These are phyloP conservation scores for Dasysyrphus albostriatus DNA, from an alignment of 2,888 invertebrate species.

Conservation along the genomic window DNA sequence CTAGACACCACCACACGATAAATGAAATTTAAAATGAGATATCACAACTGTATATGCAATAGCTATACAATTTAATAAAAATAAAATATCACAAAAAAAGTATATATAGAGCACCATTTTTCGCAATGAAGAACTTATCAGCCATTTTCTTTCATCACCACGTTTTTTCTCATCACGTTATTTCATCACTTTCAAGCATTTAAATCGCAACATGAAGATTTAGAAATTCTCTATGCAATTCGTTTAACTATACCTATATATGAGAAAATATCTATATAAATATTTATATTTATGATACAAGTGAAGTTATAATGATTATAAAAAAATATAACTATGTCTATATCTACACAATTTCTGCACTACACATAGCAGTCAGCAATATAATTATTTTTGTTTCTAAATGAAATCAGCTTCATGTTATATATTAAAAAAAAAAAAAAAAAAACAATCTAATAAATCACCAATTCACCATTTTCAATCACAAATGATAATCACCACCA, in stretches of 20 bases:
- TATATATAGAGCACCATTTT: constrained; percentile 61
- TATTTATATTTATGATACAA: constrained; percentile 34
- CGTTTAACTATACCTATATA: constrained; percentile 9
- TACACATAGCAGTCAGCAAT: constrained; percentile 72
- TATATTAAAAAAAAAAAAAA: constrained; percentile 31
- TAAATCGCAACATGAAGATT: constrained; percentile 65
- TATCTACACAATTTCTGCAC: constrained; percentile 69
- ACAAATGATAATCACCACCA: constrained; percentile 62
- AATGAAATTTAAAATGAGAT: constrained; percentile 44
- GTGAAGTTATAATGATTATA: constrained; percentile 28
- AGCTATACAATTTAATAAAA: constrained; percentile 38
- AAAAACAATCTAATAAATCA: constrained; percentile 44
- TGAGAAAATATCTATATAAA: constrained; percentile 33
- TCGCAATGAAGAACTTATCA: constrained; percentile 68
- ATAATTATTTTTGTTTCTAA: constrained; percentile 60
- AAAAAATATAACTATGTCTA: constrained; percentile 22
- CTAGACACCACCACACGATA: constrained; percentile 40
- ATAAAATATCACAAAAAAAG: constrained; percentile 28
- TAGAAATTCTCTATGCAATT: constrained; percentile 59
- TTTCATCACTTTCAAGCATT: constrained; percentile 75
- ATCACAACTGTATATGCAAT: constrained; percentile 41
- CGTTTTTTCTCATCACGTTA: constrained; percentile 69
- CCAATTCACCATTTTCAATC: constrained; percentile 72
- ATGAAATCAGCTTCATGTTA: constrained; percentile 68
- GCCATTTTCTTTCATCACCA: constrained; percentile 73